These are phyloP conservation scores for Sylvicola cinctus DNA, from an alignment of 2,888 invertebrate genomes.

Conservation along the genomic window DNA sequence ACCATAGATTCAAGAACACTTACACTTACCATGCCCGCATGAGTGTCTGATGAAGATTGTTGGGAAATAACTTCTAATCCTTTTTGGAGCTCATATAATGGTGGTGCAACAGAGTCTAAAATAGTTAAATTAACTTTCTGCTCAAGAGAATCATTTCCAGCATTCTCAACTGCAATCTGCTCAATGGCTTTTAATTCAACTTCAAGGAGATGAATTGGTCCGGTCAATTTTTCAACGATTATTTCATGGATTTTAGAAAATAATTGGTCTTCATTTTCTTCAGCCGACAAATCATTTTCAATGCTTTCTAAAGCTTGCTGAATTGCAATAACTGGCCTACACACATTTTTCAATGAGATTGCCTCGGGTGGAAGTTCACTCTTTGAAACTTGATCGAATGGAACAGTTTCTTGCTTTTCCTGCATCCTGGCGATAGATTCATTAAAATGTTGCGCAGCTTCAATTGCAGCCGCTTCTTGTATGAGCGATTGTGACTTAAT, in stretches of 20 bases:
- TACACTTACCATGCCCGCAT: conserved; percentile 24
- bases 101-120: conserved; percentile 39
- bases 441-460: conserved; percentile 22
- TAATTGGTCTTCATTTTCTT: conserved; percentile 19
- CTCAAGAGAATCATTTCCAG: conserved; percentile 18
- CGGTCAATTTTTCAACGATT: conserved; percentile 14
- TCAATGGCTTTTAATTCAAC: conserved; percentile 5
- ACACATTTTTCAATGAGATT: conserved; percentile 18
- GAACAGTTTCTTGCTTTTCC: conserved; percentile 10
- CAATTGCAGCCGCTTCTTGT: conserved; percentile 28
- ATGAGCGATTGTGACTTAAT: conserved; percentile 32
- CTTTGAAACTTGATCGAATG: conserved; percentile 16
- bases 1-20: conserved; percentile 27
- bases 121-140: conserved; percentile 34
- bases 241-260: conserved; percentile 20
- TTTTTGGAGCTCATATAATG: conserved; percentile 38
- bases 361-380: conserved; percentile 21
- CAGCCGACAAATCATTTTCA: conserved; percentile 20
- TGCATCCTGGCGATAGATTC: conserved; percentile 23
- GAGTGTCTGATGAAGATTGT: conserved; percentile 16
- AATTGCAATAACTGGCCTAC: conserved; percentile 25
- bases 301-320: conserved; percentile 25
- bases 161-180: conserved; percentile 12
- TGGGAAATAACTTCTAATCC: conserved; percentile 31
- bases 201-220: conserved; percentile 7